A percentile compares a stretch with the other conserved stretches of the same genome.
Conservation (phyloP, 1,140 invertebrate genomes). For the Ladona fulva region DNA sequence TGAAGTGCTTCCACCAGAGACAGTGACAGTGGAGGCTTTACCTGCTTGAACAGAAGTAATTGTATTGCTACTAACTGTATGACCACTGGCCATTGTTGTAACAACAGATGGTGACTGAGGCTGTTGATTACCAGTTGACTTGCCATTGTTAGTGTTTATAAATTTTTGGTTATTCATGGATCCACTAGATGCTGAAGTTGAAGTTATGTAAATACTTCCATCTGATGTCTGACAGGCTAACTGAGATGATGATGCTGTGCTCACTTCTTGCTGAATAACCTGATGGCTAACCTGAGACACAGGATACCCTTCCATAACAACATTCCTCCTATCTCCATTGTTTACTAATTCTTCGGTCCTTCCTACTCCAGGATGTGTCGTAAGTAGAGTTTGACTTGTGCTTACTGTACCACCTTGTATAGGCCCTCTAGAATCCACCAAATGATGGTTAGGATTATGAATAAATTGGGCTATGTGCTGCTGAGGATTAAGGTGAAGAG, state of each 20-base stretch:
- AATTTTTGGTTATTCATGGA: not conserved
- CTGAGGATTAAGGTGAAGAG: not conserved
- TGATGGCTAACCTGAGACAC: not conserved
- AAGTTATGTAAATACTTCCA: slow-evolving; percentile 3
- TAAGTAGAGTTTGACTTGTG: slow-evolving; percentile 40
- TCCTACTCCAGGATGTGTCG: not conserved
- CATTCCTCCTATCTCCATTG: not conserved
- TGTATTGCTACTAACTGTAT: slow-evolving; percentile 60
- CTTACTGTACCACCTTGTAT: slow-evolving; percentile 66
- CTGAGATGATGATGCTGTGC: not conserved
- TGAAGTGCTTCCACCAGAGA: slow-evolving; percentile 55
- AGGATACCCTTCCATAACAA: not conserved
- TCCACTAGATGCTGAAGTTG: not conserved
- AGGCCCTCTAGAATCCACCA: slow-evolving; percentile 45
- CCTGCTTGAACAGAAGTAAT: slow-evolving; percentile 68
- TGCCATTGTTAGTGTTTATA: slow-evolving; percentile 12
- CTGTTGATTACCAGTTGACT: not conserved
- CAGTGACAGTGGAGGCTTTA: slow-evolving; percentile 60
- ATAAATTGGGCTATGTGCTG: not conserved
- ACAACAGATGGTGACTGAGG: slow-evolving; percentile 31
- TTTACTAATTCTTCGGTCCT: not conserved
- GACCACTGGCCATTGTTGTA: slow-evolving; percentile 67
- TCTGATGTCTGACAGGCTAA: slow-evolving; percentile 13
- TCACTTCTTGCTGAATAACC: not conserved
- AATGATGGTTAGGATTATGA: not conserved